Evolutionary conservation across 2,888 invertebrate species (phyloP), one percentile per base, ranked within the genome.

Genomic region (Doris montereyensis): DNA sequence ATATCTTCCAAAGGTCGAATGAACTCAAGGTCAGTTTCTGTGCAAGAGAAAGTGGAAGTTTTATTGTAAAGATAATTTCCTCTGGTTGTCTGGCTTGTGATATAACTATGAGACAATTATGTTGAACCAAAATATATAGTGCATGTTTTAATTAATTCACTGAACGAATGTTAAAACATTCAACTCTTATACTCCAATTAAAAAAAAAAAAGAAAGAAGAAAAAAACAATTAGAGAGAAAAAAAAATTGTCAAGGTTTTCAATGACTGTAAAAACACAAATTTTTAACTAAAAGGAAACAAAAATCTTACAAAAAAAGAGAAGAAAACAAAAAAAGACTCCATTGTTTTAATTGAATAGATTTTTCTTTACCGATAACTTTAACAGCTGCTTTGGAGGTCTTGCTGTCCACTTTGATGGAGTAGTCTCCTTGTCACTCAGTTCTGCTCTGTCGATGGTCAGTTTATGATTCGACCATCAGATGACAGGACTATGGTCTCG

Each of bases 301-400:
- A n/a, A n/a, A n/a, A n/a, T n/a, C n/a, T n/a, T n/a, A n/a, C n/a
- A n/a, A n/a, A n/a, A n/a, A n/a, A n/a, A n/a, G n/a, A n/a, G n/a
- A n/a, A n/a, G n/a, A n/a, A n/a, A n/a, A n/a, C n/a, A n/a, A n/a
- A n/a, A n/a, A n/a, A n/a, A n/a, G n/a, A n/a, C n/a, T n/a, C n/a
- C n/a, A n/a, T n/a, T n/a, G n/a, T n/a, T n/a, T n/a, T n/a, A n/a
- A n/a, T n/a, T n/a, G n/a, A n/a, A n/a, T n/a, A n/a, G n/a, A n/a
- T n/a, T n/a, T n/a, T n/a, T n/a, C n/a, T n/a, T n/a, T n/a, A 93
- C 93, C 92, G 92, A 96, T 95, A 0, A 98, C 97, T 0, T 93
- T 94, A 62, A 98, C 93, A 84, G 92, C 94, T 0, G 96, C 97
- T 77, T 94, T 93, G 10, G 97, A 96, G 21, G 83, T 82, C 81